Base-by-base conservation (phyloP, 2,113 vertebrate genomes). In the Centropus unirufus region DNA sequence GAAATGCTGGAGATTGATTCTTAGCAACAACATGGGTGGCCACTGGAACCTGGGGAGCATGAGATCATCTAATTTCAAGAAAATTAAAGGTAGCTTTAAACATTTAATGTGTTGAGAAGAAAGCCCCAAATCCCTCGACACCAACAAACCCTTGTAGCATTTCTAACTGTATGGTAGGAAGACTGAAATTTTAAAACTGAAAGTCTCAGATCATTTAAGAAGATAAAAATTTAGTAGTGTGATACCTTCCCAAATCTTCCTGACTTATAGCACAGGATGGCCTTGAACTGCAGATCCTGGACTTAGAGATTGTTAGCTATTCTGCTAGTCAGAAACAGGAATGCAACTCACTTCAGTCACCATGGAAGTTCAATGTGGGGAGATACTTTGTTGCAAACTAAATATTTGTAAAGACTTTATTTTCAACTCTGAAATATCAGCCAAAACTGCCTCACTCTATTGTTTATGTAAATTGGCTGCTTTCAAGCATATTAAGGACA, bases 1-100 rank as follows among this genome's bases (percentile, higher is more conserved):
- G 57, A 94, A 89, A 30, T 70, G 15, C 21, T 67, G 47, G 76
- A 89, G 36, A 40, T 5, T 52, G 72, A 77, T 74, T 90, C 42
- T 86, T 34, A 93, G 22, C 7, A 89, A 59, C 91, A 75, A 51
- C 15, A 39, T 95, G 85, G 89, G 96, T 96, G 95, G 96, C 76
- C 95, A 18, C 42, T 90, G 73, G 72, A 90, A 94, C 81, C 1
- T 47, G 29, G 47, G 85, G 76, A 69, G 64, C 61, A 92, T 93
- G 83, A 94, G 76, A 95, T 94, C 86, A 96, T 93, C 61, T 63
- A 55, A 77, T 64, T 90, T 90, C 68, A 87, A 9, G 39, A 90
- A 93, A 95, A 83, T 44, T 61, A 86, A 92, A 90, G 51, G 81
- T 78, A 89, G 76, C 29, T 52, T 92, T 55, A 94, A 93, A 59